Evolutionary conservation across 2,888 invertebrate genomes (phyloP).

Genomic region (Arge pagana): DNA sequence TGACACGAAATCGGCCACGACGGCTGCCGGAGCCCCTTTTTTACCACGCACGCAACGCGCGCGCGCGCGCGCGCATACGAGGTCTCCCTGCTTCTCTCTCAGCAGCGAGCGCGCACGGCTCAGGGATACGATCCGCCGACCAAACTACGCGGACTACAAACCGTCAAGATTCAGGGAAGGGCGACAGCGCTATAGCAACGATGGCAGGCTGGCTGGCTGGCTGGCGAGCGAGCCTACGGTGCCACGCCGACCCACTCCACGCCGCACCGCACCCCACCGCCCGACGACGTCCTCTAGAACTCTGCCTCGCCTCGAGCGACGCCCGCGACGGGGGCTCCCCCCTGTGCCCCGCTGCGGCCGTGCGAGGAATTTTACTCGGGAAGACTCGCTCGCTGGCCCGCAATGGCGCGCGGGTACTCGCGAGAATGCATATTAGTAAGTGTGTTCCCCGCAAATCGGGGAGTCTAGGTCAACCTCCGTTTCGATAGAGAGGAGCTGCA

Average conservation of each 20-base stretch:
- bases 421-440: slow-evolving; percentile 38
- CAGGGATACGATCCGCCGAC: slow-evolving; percentile 24
- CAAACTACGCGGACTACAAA: slow-evolving; percentile 25
- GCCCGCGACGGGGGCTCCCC: slow-evolving; percentile 2
- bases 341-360: slow-evolving; percentile 19
- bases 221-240: slow-evolving; percentile 51
- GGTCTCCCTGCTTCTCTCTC: slow-evolving; percentile 20
- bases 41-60: slow-evolving; percentile 18
- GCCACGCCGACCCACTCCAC: slow-evolving; percentile 37
- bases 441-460: slow-evolving; percentile 42
- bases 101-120: slow-evolving; percentile 20
- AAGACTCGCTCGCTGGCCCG: slow-evolving; percentile 50
- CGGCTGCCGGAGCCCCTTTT: slow-evolving; percentile 38
- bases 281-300: slow-evolving; percentile 15
- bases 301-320: slow-evolving; percentile 25
- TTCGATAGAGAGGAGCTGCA: background rate
- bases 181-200: slow-evolving; percentile 40
- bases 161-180: slow-evolving; percentile 22
- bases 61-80: slow-evolving; percentile 14
- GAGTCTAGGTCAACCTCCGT: slow-evolving; percentile 49
- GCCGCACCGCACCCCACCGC: slow-evolving; percentile 16
- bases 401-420: slow-evolving; percentile 27
- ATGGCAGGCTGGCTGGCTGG: slow-evolving; percentile 44
- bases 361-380: slow-evolving; percentile 55
- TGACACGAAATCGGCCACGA: no score